Percentiles rank a stretch among this genome's conserved stretches.
phyloP scores from a whole-genome alignment of 2,113 vertebrate genomes.

The Anas platyrhynchos region DNA sequence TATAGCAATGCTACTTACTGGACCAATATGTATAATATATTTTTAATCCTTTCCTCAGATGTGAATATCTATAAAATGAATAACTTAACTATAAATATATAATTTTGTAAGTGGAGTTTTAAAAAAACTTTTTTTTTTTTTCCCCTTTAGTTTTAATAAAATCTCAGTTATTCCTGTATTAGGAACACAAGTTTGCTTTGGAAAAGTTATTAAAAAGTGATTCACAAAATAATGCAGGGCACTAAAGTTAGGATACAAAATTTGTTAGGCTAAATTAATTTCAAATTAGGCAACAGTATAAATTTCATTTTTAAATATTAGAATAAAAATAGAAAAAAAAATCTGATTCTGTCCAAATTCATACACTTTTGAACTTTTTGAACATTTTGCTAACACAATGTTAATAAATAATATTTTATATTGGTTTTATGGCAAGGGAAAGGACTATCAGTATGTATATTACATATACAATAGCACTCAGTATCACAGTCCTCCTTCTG shows the following conservation, averaged over 20 bases:
- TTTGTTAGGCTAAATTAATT: background rate
- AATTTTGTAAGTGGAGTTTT: background rate
- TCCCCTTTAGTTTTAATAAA: background rate
- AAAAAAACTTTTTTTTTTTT: background rate
- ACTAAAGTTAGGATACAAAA: background rate
- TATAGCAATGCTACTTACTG: rapidly evolving
- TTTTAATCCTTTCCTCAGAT: background rate
- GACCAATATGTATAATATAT: background rate
- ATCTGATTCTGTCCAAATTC: background rate
- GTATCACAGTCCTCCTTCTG: background rate
- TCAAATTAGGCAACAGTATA: background rate
- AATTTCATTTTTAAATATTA: background rate
- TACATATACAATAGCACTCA: background rate
- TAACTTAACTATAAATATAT: no score
- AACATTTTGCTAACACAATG: background rate
- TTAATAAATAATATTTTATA: background rate
- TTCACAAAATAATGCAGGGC: background rate
- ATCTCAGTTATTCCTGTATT: background rate
- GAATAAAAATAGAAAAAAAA: background rate
- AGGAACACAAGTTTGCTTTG: background rate
- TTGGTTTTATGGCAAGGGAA: background rate
- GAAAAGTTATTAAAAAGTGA: background rate
- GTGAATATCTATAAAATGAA: no score
- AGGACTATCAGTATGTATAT: background rate
- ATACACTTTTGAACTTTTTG: background rate